Conservation (phyloP, 2,797 vertebrate species). For the Pteronotus mesoamericanus region DNA sequence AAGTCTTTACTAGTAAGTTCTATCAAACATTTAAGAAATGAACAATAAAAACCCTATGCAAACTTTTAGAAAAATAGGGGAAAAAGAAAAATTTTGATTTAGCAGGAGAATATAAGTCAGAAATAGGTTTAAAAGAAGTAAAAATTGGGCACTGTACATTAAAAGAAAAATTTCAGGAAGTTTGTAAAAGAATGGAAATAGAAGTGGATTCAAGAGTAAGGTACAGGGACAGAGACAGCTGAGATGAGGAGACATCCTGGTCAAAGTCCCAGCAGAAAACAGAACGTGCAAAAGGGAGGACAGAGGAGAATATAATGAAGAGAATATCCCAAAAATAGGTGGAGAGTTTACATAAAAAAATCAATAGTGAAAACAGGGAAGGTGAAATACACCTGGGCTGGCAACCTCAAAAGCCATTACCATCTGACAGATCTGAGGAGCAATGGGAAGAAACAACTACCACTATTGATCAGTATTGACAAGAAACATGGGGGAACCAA, state of each 20-base stretch:
- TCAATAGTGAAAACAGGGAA: not conserved
- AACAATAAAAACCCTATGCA: not conserved
- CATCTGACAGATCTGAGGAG: not conserved
- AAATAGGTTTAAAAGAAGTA: not conserved
- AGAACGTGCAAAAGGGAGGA: not conserved
- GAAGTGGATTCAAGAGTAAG: not conserved
- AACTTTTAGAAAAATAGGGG: not conserved
- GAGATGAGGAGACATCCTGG: not conserved
- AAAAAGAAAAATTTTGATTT: not conserved
- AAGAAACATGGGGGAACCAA: not conserved
- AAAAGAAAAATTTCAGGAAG: not conserved
- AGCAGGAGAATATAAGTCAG: not conserved
- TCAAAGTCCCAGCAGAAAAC: not conserved
- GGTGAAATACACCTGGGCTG: not conserved
- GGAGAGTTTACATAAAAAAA: not conserved
- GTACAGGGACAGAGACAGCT: not conserved
- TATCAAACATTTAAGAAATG: not conserved
- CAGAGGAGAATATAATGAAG: not conserved
- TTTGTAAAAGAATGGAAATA: not conserved
- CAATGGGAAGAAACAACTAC: not conserved
- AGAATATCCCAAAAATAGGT: not conserved
- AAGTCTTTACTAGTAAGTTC: not conserved
- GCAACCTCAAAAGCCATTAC: not conserved
- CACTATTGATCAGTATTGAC: not conserved
- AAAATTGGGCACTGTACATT: not conserved